Base-by-base conservation (phyloP, 2,888 invertebrate species). In the Cryptocheilus praepositus region DNA sequence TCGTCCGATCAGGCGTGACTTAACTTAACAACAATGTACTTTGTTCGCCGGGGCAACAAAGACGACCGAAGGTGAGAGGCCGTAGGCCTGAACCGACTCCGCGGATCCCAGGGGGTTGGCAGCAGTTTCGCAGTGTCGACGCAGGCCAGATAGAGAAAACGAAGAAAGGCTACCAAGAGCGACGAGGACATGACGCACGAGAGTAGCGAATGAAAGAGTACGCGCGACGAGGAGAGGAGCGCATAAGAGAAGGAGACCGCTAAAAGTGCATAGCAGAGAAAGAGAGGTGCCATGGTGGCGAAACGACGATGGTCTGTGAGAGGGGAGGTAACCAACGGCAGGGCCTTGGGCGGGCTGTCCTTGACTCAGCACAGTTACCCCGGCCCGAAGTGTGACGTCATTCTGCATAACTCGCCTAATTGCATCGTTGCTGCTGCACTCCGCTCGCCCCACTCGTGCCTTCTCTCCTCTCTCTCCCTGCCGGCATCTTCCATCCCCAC, bases 311-410 rank as follows among this genome's bases (percentile, higher is more conserved):
- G 63, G 67, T 62, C 49, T 67, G 59, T 53, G 56, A 73, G 71
- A 64, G 73, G 70, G 69, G 70, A 72, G 68, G 73, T 68, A 69
- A 65, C 36, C 36, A 64, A 81, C 82, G 82, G 83, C 86, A 82
- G 87, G 84, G 86, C 88, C 88, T 88, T 88, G 88, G 86, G 73
- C 83, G 76, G 82, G 76, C 84, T 88, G 88, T 88, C 88, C 88
- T 88, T 88, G 88, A 88, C 88, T 88, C 87, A 86, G 88, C 88
- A 88, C 88, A 87, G 88, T 88, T 88, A 88, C 88, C 88, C 88
- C 88, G 85, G 83, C 80, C 80, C 76, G 67, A 81, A 81, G 82
- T 87, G 86, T 88, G 88, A 88, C 88, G 88, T 88, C 88, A 88
- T 81, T 87, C 85, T 83, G 87, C 88, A 88, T 88, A 88, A 88